phyloP scores from a whole-genome alignment of 2,797 vertebrate species.

The Dryobates pubescens region DNA sequence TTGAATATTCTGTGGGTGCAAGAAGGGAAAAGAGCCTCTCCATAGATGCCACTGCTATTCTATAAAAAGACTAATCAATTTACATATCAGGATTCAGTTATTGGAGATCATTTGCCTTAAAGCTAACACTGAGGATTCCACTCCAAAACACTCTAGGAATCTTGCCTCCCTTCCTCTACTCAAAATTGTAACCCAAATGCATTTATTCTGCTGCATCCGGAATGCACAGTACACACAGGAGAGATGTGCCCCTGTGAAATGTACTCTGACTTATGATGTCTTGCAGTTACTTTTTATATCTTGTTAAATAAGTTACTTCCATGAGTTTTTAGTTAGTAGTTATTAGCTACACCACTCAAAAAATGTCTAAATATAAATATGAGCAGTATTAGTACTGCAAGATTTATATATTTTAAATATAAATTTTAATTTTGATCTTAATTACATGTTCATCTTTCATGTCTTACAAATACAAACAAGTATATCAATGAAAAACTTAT shows the following conservation, averaged over 20 bases:
- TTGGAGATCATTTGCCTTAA: neutral
- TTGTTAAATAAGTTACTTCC: constrained; percentile 65
- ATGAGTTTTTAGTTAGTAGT: constrained; percentile 57
- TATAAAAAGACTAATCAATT: neutral
- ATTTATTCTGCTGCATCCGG: neutral
- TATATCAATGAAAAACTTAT: constrained; percentile 75
- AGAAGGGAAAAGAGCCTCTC: neutral
- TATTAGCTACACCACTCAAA: constrained; percentile 66
- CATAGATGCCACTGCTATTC: neutral
- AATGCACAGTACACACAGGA: constrained; percentile 15
- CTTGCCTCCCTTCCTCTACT: neutral
- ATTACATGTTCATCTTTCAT: constrained; percentile 75
- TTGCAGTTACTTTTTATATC: constrained; percentile 48
- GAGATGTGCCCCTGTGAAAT: constrained; percentile 50
- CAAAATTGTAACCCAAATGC: neutral
- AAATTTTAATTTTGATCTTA: constrained; percentile 77
- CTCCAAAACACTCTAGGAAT: neutral
- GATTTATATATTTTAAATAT: constrained; percentile 71
- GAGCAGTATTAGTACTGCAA: constrained; percentile 55
- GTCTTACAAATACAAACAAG: constrained; percentile 76
- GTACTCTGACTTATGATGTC: constrained; percentile 49
- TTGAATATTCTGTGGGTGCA: neutral
- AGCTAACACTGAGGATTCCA: neutral
- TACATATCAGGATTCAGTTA: neutral
- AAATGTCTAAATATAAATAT: constrained; percentile 69